A percentile compares a stretch with the other conserved stretches of the same genome.
Conservation (phyloP, 2,113 vertebrate species). For the Setophaga coronata region DNA sequence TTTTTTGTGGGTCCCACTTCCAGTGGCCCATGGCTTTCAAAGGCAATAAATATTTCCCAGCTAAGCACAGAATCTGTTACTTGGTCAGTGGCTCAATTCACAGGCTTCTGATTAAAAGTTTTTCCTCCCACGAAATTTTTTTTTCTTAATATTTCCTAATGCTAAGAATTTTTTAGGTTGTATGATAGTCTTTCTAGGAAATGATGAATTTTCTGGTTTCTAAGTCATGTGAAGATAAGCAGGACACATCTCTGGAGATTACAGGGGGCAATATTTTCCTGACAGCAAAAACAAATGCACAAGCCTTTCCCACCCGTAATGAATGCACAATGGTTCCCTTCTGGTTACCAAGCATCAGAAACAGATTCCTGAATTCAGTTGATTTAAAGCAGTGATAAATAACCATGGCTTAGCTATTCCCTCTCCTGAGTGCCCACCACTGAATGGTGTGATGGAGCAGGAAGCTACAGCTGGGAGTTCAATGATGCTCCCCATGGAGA, state of each 20-base stretch:
- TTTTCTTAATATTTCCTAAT: not conserved
- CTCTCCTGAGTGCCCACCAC: not conserved
- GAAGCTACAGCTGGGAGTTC: not conserved
- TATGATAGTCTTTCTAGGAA: not conserved
- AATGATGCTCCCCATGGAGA: not conserved
- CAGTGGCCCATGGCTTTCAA: not conserved
- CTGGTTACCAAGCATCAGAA: not conserved
- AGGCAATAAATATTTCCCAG: not conserved
- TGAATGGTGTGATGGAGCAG: not conserved
- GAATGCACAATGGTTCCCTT: not conserved
- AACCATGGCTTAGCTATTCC: not conserved
- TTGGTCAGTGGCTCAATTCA: not conserved
- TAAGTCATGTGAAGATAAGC: not conserved
- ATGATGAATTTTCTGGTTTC: not conserved
- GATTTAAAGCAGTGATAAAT: not conserved
- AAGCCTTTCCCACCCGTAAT: not conserved
- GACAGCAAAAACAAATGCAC: not conserved
- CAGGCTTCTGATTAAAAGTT: not conserved
- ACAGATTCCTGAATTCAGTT: not conserved
- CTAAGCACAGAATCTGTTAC: not conserved
- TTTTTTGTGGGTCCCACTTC: not conserved
- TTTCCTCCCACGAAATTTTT: not conserved
- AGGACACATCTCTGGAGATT: not conserved
- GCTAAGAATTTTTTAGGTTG: not conserved
- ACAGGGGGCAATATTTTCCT: not conserved